Evolutionary conservation across 2,113 vertebrate genomes (phyloP).

Genomic region (Pseudopipra pipra): DNA sequence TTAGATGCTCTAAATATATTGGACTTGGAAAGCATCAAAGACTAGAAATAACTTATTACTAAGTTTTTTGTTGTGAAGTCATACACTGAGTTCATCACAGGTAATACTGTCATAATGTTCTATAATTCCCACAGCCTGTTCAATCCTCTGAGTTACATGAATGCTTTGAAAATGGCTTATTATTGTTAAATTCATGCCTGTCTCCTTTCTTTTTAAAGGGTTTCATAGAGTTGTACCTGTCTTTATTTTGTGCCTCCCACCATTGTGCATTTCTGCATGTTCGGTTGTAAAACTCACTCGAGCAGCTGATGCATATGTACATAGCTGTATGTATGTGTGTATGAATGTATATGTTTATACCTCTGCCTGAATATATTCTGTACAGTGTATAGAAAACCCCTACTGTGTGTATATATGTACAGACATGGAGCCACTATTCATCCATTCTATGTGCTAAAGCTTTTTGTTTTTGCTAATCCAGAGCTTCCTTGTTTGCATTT

Average conservation of each 20-base stretch:
- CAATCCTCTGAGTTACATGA: neutral
- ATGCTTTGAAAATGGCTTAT: neutral
- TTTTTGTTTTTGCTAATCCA: constrained; percentile 33
- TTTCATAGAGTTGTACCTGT: neutral
- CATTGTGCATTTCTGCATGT: constrained; percentile 27
- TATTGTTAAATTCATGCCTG: neutral
- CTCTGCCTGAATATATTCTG: constrained; percentile 51
- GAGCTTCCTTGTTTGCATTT: constrained; percentile 18
- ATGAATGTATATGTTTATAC: constrained; percentile 70
- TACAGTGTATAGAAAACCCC: constrained; percentile 71
- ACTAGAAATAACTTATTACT: neutral
- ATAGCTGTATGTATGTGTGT: constrained; percentile 63
- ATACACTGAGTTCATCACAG: neutral
- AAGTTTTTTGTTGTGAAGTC: neutral
- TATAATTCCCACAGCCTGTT: neutral
- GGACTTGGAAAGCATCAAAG: neutral
- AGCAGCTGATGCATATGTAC: constrained; percentile 48
- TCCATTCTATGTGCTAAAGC: neutral
- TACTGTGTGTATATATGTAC: constrained; percentile 72
- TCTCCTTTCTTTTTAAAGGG: neutral
- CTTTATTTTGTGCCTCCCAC: constrained; percentile 44
- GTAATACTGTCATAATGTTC: neutral
- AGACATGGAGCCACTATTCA: constrained; percentile 50
- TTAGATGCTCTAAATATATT: neutral
- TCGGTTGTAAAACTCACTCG: neutral